Base-by-base conservation (phyloP, 2,113 vertebrate species). In the Trichomycterus rosablanca region DNA sequence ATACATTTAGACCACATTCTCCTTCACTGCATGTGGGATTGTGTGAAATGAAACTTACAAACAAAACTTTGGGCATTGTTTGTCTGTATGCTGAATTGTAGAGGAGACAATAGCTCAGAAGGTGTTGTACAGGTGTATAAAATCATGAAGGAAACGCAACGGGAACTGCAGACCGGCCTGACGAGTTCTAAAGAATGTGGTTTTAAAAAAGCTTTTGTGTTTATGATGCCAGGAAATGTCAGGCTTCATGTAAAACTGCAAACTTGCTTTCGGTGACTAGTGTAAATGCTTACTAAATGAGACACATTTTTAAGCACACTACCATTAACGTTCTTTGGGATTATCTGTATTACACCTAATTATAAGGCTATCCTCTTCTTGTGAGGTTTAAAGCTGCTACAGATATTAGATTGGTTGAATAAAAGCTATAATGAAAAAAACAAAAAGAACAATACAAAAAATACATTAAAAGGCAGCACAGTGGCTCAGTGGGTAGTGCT, bases 151-250 rank as follows among this genome's bases (percentile, higher is more conserved):
- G 40, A 53, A 53, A 37, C 26, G n/a, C n/a, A 60, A 14, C 34
- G 55, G 43, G 42, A 43, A 60, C 35, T 15, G 30, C 18, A 39
- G 59, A 55, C 63, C 39, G 57, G 45, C 45, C 11, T 7, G 51
- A 71, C 68, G 5, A 16, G 63, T 71, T 71, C 39, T 66, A 15
- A 66, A 20, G 68, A 66, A 71, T 71, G 63, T 44, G 28, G 14
- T 43, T 37, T 60, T 54, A 5, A 18, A 50, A 24, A 20, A 12
- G 44, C 9, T 3, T 45, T 39, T 5, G 1, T 55, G 49, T 35
- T 43, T 61, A 26, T 4, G 51, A 22, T 35, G 28, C 34, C 45
- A 2, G 23, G 34, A 60, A 60, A 50, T 22, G 18, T 4, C n/a
- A 10, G 12, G 4, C 39, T 22, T 37, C 15, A 1, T 23, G 15